phyloP scores from a whole-genome alignment of 2,113 vertebrate genomes.

The Sapayoa aenigma region DNA sequence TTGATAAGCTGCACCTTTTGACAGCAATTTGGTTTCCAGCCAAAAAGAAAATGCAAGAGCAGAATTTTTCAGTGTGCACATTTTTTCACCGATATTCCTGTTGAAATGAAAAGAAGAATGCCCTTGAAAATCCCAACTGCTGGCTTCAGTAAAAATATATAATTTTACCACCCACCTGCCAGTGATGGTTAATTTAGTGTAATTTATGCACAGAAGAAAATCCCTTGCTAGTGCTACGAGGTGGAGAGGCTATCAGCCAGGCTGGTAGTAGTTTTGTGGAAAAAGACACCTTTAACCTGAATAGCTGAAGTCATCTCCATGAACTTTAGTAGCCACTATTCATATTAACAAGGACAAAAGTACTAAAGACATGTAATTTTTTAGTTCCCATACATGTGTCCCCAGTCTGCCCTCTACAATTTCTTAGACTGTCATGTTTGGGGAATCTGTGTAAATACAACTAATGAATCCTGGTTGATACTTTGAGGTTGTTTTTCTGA shows the following conservation, averaged over 20 bases:
- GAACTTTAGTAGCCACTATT: neutral
- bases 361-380: neutral
- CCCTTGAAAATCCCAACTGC: conserved; percentile 17
- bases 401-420: neutral
- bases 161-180: neutral
- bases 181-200: conserved; percentile 6
- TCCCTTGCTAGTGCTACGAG: neutral
- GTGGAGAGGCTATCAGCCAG: neutral
- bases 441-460: neutral
- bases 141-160: neutral
- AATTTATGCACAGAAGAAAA: conserved; percentile 26
- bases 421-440: neutral
- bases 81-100: neutral
- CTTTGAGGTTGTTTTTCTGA: neutral
- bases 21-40: neutral
- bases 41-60: neutral
- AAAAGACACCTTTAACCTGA: neutral
- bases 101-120: conserved; percentile 4
- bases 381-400: neutral
- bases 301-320: neutral
- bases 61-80: neutral
- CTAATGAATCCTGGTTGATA: neutral
- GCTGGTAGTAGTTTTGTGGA: neutral
- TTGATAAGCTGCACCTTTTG: conserved; percentile 22
- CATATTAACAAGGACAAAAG: neutral